A percentile compares a stretch with the other conserved stretches of the same genome.
phyloP scores from a whole-genome alignment of 2,113 vertebrate genomes.

The Podilymbus podiceps region DNA sequence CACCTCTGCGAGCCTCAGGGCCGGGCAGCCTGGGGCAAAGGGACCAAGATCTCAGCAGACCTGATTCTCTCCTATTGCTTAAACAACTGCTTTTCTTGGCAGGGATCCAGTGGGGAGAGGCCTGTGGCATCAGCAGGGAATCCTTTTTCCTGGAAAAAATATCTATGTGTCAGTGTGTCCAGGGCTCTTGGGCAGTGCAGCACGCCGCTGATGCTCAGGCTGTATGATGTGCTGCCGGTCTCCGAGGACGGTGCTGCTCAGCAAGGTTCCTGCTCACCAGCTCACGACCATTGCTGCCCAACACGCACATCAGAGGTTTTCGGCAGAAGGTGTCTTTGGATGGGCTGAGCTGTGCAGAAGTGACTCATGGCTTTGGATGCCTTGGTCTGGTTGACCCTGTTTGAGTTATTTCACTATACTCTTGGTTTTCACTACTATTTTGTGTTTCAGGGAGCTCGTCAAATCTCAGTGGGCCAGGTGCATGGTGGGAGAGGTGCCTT shows the following conservation, averaged over 20 bases:
- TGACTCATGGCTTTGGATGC: not conserved
- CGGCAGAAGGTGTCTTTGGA: not conserved
- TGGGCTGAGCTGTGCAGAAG: not conserved
- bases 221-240: not conserved
- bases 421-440: not conserved
- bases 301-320: not conserved
- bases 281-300: fast-evolving
- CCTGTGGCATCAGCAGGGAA: not conserved
- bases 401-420: not conserved
- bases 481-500: not conserved
- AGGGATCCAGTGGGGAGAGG: not conserved
- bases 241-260: fast-evolving
- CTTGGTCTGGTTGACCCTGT: not conserved
- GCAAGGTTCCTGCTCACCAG: not conserved
- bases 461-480: not conserved
- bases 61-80: not conserved
- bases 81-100: slow-evolving; percentile 4
- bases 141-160: not conserved
- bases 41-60: not conserved
- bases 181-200: not conserved
- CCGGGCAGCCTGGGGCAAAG: not conserved
- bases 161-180: not conserved
- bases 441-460: not conserved
- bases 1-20: not conserved
- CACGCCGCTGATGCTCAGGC: not conserved